phyloP scores from a whole-genome alignment of 2,797 vertebrate species.

The Molossus alvarezi region DNA sequence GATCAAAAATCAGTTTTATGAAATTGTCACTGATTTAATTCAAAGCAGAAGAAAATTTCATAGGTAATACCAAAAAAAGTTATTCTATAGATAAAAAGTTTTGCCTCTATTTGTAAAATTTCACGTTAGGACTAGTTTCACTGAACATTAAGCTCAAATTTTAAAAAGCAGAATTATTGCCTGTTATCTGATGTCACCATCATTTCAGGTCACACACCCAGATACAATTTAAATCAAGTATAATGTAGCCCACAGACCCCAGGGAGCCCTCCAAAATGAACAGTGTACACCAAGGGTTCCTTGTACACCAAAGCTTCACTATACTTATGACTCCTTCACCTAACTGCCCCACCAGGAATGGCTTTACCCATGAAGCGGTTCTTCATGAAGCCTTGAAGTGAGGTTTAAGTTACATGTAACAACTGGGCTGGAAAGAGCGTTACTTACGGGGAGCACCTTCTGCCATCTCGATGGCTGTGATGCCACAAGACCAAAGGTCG shows the following conservation, averaged over 20 bases:
- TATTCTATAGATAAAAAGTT: conserved; percentile 17
- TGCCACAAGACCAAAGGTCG: conserved; percentile 99
- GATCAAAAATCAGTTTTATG: conserved; percentile 48
- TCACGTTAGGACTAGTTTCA: background rate
- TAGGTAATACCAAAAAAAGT: background rate
- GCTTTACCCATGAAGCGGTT: conserved; percentile 70
- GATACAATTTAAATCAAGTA: background rate
- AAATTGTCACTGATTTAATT: conserved; percentile 16
- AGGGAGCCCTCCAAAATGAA: background rate
- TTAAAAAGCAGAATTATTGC: conserved; percentile 19
- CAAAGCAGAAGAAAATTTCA: conserved; percentile 70
- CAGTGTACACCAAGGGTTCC: conserved; percentile 59
- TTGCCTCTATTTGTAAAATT: conserved; percentile 12
- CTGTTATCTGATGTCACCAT: background rate
- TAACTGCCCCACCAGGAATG: conserved; percentile 56
- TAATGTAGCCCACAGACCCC: background rate
- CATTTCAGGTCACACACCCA: background rate
- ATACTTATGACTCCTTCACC: background rate
- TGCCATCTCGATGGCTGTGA: conserved; percentile 99
- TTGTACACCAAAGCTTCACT: conserved; percentile 17
- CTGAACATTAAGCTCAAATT: conserved; percentile 12
- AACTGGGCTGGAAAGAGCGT: conserved; percentile 62
- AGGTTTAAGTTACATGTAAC: conserved; percentile 73
- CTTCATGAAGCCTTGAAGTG: conserved; percentile 78
- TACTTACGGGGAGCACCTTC: conserved; percentile 99